These are phyloP conservation scores for Labeo calbasu DNA, from an alignment of 2,797 vertebrate species.

Conservation along the genomic window DNA sequence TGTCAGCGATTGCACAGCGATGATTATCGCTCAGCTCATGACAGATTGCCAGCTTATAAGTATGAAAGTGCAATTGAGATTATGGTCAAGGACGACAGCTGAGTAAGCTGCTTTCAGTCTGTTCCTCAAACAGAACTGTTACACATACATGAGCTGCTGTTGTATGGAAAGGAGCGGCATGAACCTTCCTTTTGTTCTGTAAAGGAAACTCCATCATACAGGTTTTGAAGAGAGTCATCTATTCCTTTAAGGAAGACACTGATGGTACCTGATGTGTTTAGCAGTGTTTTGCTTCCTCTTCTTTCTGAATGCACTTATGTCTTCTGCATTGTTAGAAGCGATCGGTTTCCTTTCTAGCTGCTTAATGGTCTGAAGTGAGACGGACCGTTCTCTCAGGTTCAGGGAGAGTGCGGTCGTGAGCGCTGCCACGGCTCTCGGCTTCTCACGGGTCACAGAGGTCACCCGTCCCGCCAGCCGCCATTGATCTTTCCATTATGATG, in stretches of 20 bases:
- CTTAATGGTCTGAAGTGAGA: background rate
- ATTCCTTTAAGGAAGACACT: background rate
- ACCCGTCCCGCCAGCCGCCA: constrained; percentile 27
- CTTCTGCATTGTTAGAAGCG: background rate
- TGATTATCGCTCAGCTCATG: too few relatives aligned
- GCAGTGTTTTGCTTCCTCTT: background rate
- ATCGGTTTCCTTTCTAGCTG: background rate
- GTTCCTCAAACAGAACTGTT: background rate
- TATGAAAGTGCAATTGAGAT: too few relatives aligned
- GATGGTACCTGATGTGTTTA: background rate
- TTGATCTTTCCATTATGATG: constrained; percentile 59
- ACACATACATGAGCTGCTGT: too few relatives aligned
- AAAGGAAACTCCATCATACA: background rate
- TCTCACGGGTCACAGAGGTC: constrained; percentile 33
- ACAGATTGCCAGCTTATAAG: too few relatives aligned
- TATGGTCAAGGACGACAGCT: too few relatives aligned
- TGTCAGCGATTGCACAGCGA: too few relatives aligned
- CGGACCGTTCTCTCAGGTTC: background rate
- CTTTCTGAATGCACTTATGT: background rate
- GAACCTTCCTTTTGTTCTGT: background rate
- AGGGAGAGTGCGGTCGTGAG: background rate
- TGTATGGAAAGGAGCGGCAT: too few relatives aligned
- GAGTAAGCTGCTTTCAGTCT: background rate
- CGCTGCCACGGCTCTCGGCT: constrained; percentile 4
- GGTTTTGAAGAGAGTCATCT: background rate